Evolutionary conservation across 2,113 vertebrate genomes (phyloP).

Genomic region (Chaetodon trifascialis): DNA sequence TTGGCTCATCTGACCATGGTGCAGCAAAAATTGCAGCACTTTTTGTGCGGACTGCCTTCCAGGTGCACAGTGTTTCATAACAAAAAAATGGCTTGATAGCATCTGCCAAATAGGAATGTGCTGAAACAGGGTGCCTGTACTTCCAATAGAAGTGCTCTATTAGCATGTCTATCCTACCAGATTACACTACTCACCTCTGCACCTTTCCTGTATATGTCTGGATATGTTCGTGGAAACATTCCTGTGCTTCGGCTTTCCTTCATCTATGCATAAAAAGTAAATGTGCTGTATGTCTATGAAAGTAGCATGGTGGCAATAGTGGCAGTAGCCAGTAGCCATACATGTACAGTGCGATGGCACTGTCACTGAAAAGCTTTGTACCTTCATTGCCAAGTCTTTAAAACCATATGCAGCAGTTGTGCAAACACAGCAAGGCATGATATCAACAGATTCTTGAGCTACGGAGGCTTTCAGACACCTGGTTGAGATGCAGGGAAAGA

Average conservation of each 20-base stretch:
- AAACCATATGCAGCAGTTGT: background rate
- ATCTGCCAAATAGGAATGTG: background rate
- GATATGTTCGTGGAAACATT: background rate
- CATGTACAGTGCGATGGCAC: too few relatives aligned
- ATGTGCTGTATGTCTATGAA: background rate
- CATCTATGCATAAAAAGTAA: background rate
- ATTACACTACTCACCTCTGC: background rate
- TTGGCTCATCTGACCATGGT: background rate
- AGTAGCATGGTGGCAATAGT: background rate
- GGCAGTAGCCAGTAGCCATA: background rate
- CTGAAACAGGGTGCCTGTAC: background rate
- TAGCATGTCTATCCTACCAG: background rate
- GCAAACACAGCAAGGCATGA: background rate
- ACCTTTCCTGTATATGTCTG: background rate
- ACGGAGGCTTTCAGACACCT: background rate
- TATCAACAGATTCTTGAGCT: background rate
- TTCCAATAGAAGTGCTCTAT: background rate
- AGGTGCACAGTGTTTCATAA: background rate
- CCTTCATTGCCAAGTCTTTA: background rate
- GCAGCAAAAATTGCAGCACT: background rate
- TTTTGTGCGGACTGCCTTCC: background rate
- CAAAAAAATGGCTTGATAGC: background rate
- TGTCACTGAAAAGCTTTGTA: too few relatives aligned
- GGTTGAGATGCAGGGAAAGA: background rate
- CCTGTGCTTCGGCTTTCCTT: background rate